Conservation (phyloP, 2,113 vertebrate genomes). For the Actinemys pallida region DNA sequence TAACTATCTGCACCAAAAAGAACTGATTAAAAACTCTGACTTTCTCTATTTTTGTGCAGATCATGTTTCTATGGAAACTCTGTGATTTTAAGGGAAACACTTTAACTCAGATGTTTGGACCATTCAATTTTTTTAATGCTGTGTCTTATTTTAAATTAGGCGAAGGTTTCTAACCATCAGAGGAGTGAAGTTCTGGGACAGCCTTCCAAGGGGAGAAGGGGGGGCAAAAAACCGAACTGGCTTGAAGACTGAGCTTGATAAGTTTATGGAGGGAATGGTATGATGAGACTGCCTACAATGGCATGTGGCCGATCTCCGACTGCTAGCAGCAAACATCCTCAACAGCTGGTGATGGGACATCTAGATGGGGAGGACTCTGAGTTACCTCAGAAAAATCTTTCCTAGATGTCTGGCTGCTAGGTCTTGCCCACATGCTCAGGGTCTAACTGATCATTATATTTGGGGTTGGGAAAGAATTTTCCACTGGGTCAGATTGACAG, state of each 20-base stretch:
- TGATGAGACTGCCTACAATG: background rate
- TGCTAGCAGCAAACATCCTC: background rate
- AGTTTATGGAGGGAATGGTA: background rate
- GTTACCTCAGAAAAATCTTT: background rate
- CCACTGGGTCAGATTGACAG: background rate
- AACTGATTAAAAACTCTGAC: constrained; percentile 18
- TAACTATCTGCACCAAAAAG: constrained; percentile 18
- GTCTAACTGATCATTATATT: background rate
- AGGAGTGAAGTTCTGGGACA: background rate
- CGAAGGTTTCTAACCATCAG: background rate
- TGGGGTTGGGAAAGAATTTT: background rate
- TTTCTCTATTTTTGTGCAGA: background rate
- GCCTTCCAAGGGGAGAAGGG: background rate
- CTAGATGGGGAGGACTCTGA: background rate
- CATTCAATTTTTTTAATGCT: background rate
- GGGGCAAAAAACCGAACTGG: background rate
- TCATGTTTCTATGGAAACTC: background rate
- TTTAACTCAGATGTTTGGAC: background rate
- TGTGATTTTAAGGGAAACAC: background rate
- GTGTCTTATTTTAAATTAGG: background rate
- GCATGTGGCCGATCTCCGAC: background rate
- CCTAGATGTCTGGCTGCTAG: background rate
- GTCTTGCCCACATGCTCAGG: background rate
- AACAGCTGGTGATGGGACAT: background rate
- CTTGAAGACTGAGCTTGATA: background rate